Evolutionary conservation across 1,140 invertebrate species (phyloP), one percentile per base, ranked within the genome.

Genomic region (Lamellibrachia luymesi): DNA sequence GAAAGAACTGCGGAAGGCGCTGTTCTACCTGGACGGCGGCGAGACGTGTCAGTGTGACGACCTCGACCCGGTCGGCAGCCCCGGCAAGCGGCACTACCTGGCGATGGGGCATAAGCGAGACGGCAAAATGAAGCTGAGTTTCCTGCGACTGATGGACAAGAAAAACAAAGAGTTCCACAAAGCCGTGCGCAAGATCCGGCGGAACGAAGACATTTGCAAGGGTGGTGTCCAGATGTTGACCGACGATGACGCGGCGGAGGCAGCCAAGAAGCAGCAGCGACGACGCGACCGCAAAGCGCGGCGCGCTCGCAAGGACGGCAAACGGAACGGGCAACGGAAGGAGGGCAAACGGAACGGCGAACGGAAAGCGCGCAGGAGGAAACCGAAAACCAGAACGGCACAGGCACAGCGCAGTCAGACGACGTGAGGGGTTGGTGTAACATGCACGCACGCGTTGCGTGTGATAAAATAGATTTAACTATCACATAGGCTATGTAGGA

Each of bases 21-120:
- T 94, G 0, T 94, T 97, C 7, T 93, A 94, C 49, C 95, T 97
- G 89, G 95, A 96, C 90, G 95, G 95, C 91, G 96, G 96, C 50
- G 96, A 96, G 25, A 93, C 94, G 4, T 97, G 97, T 94, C 96
- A 96, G 93, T 95, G 95, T 38, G 94, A 95, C 10, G 93, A 94
- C 2, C 64, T 80, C 7, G 64, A 80, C 64, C 8, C 64, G 51
- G 93, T 95, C 92, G 94, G 95, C 90, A 94, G 93, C 64, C 95
- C 94, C 17, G 94, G 95, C 90, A 93, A 94, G 90, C 92, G 93
- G 8, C 94, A 94, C 93, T 97, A 96, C 94, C 96, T 97, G 50
- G 95, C 97, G 50, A 97, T 97, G 97, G 97, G 97, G 22, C 94
- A 95, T 92, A 95, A 95, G 25, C 93, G 94, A 25, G 96, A 95